A percentile compares a stretch with the other conserved stretches of the same genome.
Evolutionary conservation across 2,797 vertebrate genomes (phyloP).

Genomic region (Todus mexicanus): DNA sequence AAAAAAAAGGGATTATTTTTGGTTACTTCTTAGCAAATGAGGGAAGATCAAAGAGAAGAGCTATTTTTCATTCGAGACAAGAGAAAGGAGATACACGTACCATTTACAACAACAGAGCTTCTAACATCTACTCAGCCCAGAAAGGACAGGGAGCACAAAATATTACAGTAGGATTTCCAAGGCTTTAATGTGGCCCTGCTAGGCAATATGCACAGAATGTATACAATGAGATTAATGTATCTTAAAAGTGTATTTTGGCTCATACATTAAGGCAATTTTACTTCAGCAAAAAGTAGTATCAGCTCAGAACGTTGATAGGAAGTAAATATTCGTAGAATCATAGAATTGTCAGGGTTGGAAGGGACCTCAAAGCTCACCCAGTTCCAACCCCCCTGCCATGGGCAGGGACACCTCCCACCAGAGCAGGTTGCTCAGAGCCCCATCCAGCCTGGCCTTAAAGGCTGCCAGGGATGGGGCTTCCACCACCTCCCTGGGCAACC

Average conservation of each 20-base stretch:
- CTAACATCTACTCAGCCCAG: neutral
- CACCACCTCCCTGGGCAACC: too few relatives aligned
- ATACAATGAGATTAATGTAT: neutral
- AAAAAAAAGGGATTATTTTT: neutral
- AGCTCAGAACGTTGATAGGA: neutral
- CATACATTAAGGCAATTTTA: neutral
- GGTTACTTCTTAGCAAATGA: constrained; percentile 26
- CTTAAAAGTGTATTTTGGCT: neutral
- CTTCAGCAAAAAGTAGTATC: neutral
- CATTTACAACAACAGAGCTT: neutral
- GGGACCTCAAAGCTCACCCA: too few relatives aligned
- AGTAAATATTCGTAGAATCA: neutral
- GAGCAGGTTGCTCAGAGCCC: too few relatives aligned
- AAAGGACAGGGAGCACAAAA: neutral
- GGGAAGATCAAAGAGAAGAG: constrained; percentile 30
- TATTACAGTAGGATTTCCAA: neutral
- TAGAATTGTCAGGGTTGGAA: too few relatives aligned
- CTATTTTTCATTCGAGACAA: constrained; percentile 30
- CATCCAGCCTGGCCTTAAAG: too few relatives aligned
- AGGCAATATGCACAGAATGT: neutral
- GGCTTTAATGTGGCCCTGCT: neutral
- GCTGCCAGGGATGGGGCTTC: too few relatives aligned
- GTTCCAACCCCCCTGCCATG: too few relatives aligned
- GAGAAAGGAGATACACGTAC: neutral
- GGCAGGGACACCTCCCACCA: too few relatives aligned